phyloP scores from a whole-genome alignment of 2,113 vertebrate genomes.

The Embiotoca jacksoni region DNA sequence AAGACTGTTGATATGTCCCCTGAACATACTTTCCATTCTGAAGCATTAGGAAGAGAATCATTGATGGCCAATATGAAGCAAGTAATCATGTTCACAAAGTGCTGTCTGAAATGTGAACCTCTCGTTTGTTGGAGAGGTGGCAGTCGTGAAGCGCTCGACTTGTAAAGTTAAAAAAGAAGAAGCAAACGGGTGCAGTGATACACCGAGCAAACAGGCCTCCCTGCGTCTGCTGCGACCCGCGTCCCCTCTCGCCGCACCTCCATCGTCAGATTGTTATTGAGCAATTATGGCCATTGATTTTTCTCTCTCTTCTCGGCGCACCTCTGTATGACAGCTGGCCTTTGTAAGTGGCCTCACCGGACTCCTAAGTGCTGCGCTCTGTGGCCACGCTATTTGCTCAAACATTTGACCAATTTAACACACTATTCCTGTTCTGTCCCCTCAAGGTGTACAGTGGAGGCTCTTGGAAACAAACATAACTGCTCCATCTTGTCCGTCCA shows the following conservation, averaged over 20 bases:
- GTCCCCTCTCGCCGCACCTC: conserved; percentile 44
- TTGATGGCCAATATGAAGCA: not conserved
- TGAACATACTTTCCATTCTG: not conserved
- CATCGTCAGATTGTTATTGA: conserved; percentile 61
- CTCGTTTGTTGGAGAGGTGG: not conserved
- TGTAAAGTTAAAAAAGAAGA: not conserved
- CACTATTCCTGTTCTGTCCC: conserved; percentile 24
- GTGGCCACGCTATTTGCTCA: conserved; percentile 45
- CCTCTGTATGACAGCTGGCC: conserved; percentile 73
- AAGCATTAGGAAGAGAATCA: not conserved
- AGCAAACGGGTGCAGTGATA: conserved; percentile 2
- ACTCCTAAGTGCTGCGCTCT: conserved; percentile 66
- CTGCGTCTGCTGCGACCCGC: conserved; percentile 36
- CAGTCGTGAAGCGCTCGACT: not conserved
- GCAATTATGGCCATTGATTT: conserved; percentile 79
- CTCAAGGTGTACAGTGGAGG: conserved; percentile 27
- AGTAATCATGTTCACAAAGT: not conserved
- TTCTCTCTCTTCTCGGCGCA: conserved; percentile 59
- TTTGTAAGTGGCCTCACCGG: conserved; percentile 64
- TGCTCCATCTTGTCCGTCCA: not conserved
- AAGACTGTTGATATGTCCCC: too few species aligned
- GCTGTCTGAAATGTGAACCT: not conserved
- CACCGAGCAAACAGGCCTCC: conserved; percentile 21
- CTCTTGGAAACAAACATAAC: conserved; percentile 19
- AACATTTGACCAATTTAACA: conserved; percentile 64